These are phyloP conservation scores for Epizoanthus ramosus DNA, from an alignment of 92 coral and sea anemone genomes.

Conservation along the genomic window DNA sequence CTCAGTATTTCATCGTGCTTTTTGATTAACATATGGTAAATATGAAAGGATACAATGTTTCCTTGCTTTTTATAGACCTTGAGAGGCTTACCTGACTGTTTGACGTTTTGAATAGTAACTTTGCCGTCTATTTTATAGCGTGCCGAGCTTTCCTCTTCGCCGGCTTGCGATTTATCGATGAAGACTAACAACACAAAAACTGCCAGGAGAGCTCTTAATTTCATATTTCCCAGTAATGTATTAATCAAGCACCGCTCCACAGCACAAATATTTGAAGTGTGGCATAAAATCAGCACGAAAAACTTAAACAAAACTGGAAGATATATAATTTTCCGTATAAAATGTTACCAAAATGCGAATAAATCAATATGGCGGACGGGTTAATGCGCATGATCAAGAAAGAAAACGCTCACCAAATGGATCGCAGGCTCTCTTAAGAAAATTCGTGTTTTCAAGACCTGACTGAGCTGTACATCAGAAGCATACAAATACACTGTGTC, in stretches of 20 bases:
- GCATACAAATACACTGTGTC: too few species aligned
- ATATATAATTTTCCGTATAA: too few species aligned
- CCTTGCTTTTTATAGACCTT: not conserved
- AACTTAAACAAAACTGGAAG: not conserved
- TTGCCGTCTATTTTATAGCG: constrained; percentile 95
- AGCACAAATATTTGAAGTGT: not conserved
- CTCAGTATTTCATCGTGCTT: not conserved
- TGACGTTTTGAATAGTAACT: constrained; percentile 82
- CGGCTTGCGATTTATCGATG: constrained; percentile 46
- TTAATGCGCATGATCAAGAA: too few species aligned
- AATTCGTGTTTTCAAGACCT: too few species aligned
- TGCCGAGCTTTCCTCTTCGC: constrained; percentile 75
- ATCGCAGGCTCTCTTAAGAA: too few species aligned
- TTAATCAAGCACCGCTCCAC: not conserved
- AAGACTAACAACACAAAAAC: constrained; percentile 51
- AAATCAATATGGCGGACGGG: too few species aligned
- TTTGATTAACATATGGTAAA: not conserved
- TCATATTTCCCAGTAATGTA: constrained; percentile 4
- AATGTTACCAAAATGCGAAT: too few species aligned
- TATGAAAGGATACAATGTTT: not conserved
- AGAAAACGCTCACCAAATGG: too few species aligned
- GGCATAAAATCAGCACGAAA: not conserved
- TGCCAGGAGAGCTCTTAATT: constrained; percentile 7
- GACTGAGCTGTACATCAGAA: too few species aligned
- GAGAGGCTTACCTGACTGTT: constrained; percentile 72